Evolutionary conservation across 1,140 invertebrate species (phyloP), one percentile per base, ranked within the genome.

Genomic region (Tachypleus tridentatus): DNA sequence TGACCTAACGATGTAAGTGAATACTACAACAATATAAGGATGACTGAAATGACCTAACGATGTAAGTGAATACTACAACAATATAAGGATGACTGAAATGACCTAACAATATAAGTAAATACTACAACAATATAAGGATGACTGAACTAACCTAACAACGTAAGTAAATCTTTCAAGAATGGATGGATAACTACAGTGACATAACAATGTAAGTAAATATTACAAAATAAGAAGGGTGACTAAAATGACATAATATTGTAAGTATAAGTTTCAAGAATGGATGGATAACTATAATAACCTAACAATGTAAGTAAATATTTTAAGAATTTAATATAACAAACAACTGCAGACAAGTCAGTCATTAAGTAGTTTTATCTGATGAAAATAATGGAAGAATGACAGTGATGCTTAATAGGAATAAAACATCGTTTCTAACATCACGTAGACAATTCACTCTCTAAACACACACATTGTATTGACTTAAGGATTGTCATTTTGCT

Each of bases 1-100:
- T 29, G 29, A 29, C 29, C 29, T 29, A 29, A 29, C 29, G 2
- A 29, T 2, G 29, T 29, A 67, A 65, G 4, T 50, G 64, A 50
- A 63, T 58, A 5, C 71, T 67, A 48, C 29, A 64, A 4, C 1
- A 58, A 29, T 72, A 68, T 68, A 62, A 56, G 4, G 9, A 64
- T 58, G n/a, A 64, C 4, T 60, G 62, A 0, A 48, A 52, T 3
- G 58, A 67, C n/a, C 9, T 56, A 4, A 51, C 58, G 5, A 53
- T 67, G 67, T 69, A 58, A 66, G 61, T 54, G 2, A 29, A 7
- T 4, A 47, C 4, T 4, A 5, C 4, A 11, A 11, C 3, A 5
- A 29, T 72, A 69, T 68, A 62, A 58, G 4, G 9, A 64, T 58
- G 47, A 64, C 4, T 60, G 65, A 0, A 48, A 52, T 3, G 58